Conservation (phyloP, 2,797 vertebrate genomes). For the Gymnocypris eckloni region DNA sequence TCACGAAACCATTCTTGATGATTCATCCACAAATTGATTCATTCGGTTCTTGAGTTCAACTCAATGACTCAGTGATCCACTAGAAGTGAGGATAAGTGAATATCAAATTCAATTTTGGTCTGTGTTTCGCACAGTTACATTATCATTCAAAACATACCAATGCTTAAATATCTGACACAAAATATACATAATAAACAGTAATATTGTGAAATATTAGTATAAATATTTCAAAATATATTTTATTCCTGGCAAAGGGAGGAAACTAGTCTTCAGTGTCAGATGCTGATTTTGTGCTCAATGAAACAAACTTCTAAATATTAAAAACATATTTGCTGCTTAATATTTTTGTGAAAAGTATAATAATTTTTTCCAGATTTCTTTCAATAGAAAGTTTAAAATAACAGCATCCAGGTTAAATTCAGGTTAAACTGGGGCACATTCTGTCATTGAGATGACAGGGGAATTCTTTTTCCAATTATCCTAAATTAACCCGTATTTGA, state of each 20-base stretch:
- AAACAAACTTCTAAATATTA: neutral
- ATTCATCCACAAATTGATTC: neutral
- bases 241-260: neutral
- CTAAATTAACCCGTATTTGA: neutral
- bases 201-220: neutral
- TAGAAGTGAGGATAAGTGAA: neutral
- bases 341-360: neutral
- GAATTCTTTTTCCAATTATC: neutral
- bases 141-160: neutral
- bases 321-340: neutral
- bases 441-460: neutral
- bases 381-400: neutral
- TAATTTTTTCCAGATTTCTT: neutral
- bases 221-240: neutral
- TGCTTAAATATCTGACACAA: neutral
- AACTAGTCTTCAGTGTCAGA: neutral
- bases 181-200: neutral
- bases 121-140: neutral
- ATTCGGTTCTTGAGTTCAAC: neutral
- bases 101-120: neutral
- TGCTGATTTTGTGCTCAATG: neutral
- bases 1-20: neutral
- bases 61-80: neutral
- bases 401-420: neutral
- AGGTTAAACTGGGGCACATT: neutral